Base-by-base conservation (phyloP, 2,888 invertebrate genomes). In the Endomychus coccineus region DNA sequence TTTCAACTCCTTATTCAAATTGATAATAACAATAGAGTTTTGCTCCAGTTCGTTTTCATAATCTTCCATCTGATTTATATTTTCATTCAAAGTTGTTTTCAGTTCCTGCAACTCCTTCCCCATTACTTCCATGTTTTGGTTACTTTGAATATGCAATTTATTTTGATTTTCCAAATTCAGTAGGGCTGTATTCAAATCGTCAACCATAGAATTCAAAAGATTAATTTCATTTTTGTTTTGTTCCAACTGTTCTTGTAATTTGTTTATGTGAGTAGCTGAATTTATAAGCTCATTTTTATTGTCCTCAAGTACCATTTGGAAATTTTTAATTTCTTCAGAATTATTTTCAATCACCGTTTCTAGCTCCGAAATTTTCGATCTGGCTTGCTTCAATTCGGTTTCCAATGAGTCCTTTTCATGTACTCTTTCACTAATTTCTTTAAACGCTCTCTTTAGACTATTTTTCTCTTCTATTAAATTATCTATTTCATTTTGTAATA, bases 11-110 rank as follows among this genome's bases (percentile, higher is more conserved):
- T 58, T 58, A 48, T 77, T 78, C 46, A 82, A 73, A 40, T 77
- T 41, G 2, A 73, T 71, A 31, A 80, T 77, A 1, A 77, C 71
- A 48, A 74, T 71, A 7, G 59, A 62, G 41, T 64, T 78, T 68
- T 60, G 73, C 3, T 64, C 47, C 40, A 75, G 67, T 63, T 75
- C 73, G 48, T 69, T 69, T 51, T 76, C 73, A 16, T 75, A 65
- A 3, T 71, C 66, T 51, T 71, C 67, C 2, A 74, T 58, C 42
- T 73, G 62, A 41, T 72, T 68, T 16, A 67, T 64, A 52, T 73
- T 71, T 49, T 70, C 71, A 37, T 69, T 68, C 3, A 75, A 66
- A 7, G 70, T 61, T 43, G 67, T 66, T 55, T 75, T 74, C 11
- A 75, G 52, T 54, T 73, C 71, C 12, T 71, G 67, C 5, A 77